Evolutionary conservation across 2,113 vertebrate genomes (phyloP).

Genomic region (Labeo rohita): DNA sequence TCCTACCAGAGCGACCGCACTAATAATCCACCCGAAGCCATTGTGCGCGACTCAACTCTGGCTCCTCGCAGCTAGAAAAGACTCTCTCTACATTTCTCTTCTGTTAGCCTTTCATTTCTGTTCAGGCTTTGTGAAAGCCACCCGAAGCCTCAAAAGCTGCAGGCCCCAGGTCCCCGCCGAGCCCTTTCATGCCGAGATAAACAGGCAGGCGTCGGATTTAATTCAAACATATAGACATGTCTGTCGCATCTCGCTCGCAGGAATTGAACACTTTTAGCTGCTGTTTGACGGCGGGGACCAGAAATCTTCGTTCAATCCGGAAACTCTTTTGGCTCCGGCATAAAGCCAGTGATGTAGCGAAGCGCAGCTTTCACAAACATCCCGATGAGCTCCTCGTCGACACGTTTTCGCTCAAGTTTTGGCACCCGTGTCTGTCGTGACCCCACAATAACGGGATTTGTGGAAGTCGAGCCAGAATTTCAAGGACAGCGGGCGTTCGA

Average conservation of each 20-base stretch:
- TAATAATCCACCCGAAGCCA: conserved; percentile 29
- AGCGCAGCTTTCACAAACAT: conserved; percentile 35
- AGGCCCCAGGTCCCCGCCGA: conserved; percentile 31
- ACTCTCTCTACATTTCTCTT: conserved; percentile 27
- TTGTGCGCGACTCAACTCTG: conserved; percentile 12
- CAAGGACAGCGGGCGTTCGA: not conserved
- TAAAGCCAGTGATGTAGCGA: conserved; percentile 41
- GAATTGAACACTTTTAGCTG: conserved; percentile 52
- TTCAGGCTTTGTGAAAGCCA: conserved; percentile 41
- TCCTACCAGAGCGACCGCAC: conserved; percentile 7
- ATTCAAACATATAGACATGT: conserved; percentile 46
- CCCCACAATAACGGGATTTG: conserved; percentile 40
- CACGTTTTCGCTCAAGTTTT: conserved; percentile 28
- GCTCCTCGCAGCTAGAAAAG: conserved; percentile 7
- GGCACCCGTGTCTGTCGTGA: conserved; percentile 25
- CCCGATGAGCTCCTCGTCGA: not conserved
- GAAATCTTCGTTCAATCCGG: conserved; percentile 56
- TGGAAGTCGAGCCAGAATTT: conserved; percentile 26
- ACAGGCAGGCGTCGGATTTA: conserved; percentile 34
- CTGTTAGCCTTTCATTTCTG: conserved; percentile 35
- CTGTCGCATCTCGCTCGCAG: conserved; percentile 22
- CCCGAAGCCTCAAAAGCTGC: not conserved
- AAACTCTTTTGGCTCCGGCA: conserved; percentile 29
- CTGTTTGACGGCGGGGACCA: conserved; percentile 48
- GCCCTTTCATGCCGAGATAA: conserved; percentile 46